These are phyloP conservation scores for Ramazzottius varieornatus DNA, from an alignment of 2,888 invertebrate genomes.

Conservation along the genomic window DNA sequence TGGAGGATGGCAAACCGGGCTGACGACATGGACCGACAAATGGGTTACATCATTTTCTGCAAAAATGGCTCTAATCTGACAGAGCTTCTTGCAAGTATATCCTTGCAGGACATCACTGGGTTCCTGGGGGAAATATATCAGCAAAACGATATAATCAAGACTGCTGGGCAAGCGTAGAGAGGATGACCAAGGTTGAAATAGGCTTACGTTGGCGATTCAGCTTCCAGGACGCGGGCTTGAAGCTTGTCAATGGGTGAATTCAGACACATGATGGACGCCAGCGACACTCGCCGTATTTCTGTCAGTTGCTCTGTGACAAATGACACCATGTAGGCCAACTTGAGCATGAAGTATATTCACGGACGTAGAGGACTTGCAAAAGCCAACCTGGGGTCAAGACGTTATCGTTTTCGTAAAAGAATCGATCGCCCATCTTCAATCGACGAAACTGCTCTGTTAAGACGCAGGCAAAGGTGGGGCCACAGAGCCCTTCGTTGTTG, in stretches of 20 bases:
- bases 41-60: too few species aligned
- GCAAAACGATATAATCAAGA: too few species aligned
- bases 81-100: too few species aligned
- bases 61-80: too few species aligned
- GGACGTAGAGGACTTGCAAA: not conserved
- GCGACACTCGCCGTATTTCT: conserved; percentile 8
- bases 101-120: too few species aligned
- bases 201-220: too few species aligned
- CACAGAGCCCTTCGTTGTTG: conserved; percentile 13
- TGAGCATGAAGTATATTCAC: not conserved
- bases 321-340: not conserved
- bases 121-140: too few species aligned
- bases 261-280: conserved; percentile 10
- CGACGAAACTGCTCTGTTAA: conserved; percentile 14
- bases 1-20: too few species aligned
- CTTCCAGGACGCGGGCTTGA: too few species aligned
- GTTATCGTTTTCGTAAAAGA: conserved; percentile 15
- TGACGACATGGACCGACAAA: too few species aligned
- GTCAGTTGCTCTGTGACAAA: conserved; percentile 9
- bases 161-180: too few species aligned
- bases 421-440: conserved; percentile 15
- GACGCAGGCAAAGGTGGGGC: conserved; percentile 16
- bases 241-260: conserved; percentile 6
- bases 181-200: too few species aligned
- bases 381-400: not conserved